These are phyloP conservation scores for Cheirogaleus major DNA, from an alignment of 2,797 vertebrate species.

Conservation along the genomic window DNA sequence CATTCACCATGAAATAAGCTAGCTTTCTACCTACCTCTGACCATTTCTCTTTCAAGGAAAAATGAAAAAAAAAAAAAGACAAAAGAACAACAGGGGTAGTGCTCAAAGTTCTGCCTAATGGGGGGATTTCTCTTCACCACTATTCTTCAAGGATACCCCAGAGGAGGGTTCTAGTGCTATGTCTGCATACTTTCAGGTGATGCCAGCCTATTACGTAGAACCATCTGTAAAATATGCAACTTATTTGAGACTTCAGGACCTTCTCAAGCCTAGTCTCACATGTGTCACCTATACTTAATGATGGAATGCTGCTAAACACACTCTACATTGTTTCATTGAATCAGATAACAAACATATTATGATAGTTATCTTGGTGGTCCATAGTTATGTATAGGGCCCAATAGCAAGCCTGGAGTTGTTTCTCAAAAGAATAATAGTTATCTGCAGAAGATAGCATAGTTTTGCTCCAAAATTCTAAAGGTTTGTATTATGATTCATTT, in stretches of 20 bases:
- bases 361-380: not conserved
- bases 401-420: not conserved
- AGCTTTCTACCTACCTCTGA: not conserved
- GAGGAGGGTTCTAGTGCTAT: not conserved
- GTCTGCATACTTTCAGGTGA: not conserved
- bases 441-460: not conserved
- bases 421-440: not conserved
- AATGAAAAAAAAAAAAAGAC: not conserved
- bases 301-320: not conserved
- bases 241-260: not conserved
- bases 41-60: not conserved
- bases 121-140: not conserved
- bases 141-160: not conserved
- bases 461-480: constrained; percentile 16
- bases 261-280: not conserved
- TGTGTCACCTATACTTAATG: not conserved
- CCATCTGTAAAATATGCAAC: not conserved
- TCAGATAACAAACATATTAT: not conserved
- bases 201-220: not conserved
- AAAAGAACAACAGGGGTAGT: rapidly evolving
- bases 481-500: not conserved
- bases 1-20: not conserved
- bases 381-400: not conserved
- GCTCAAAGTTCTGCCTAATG: not conserved
- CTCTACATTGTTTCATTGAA: not conserved